These are phyloP conservation scores for Rattus norvegicus DNA, from an alignment of 2,113 vertebrate species.

Conservation along the genomic window DNA sequence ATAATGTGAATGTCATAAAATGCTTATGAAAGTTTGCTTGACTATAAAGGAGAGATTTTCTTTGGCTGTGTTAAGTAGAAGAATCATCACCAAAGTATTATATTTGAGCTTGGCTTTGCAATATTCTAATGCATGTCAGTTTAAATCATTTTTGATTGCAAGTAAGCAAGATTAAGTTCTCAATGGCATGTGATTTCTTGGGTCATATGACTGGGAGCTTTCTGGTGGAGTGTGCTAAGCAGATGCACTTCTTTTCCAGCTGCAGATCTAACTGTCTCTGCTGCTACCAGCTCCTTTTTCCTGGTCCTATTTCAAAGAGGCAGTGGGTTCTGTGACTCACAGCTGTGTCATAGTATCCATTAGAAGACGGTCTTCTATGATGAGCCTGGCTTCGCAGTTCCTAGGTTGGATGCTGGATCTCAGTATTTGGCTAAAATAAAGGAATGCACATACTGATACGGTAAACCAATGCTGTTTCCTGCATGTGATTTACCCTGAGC, in stretches of 20 bases:
- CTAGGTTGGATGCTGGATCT: not conserved
- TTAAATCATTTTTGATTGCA: conserved; percentile 44
- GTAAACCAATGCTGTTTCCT: not conserved
- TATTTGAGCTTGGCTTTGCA: conserved; percentile 46
- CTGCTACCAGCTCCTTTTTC: not conserved
- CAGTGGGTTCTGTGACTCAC: not conserved
- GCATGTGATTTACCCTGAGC: not conserved
- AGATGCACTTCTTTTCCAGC: not conserved
- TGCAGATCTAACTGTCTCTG: not conserved
- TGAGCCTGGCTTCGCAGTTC: not conserved
- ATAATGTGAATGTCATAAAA: not conserved
- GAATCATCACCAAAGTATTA: not conserved
- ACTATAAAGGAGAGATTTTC: conserved; percentile 47
- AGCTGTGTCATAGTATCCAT: not conserved
- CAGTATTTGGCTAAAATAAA: not conserved
- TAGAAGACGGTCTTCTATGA: not conserved
- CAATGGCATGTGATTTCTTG: not conserved
- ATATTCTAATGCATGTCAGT: not conserved
- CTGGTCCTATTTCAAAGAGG: not conserved
- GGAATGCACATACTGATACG: not conserved
- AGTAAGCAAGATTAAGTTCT: conserved; percentile 14
- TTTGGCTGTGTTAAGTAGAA: not conserved
- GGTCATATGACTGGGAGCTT: not conserved
- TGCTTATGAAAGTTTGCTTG: not conserved
- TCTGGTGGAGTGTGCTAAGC: not conserved